Evolutionary conservation across 2,888 invertebrate species (phyloP).

Genomic region (Temnothorax ravouxi): DNA sequence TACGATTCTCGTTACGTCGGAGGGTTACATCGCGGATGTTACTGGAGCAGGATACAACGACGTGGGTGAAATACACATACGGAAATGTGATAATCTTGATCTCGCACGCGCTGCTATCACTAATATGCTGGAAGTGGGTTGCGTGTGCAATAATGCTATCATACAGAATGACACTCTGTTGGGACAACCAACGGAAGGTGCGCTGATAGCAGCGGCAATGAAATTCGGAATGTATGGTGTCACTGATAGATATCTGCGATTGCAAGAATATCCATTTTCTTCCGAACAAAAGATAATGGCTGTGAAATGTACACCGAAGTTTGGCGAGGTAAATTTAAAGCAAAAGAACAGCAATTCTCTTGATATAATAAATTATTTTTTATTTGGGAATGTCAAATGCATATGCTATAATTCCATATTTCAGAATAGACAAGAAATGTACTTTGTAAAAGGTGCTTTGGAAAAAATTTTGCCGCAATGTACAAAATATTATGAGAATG

Average conservation of each 20-base stretch:
- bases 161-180: slow-evolving; percentile 94
- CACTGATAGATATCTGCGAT: slow-evolving; percentile 92
- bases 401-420: slow-evolving; percentile 46
- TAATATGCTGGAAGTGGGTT: slow-evolving; percentile 95
- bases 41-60: slow-evolving; percentile 97
- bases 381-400: not conserved
- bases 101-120: slow-evolving; percentile 92
- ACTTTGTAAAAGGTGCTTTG: slow-evolving; percentile 98
- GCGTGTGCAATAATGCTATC: slow-evolving; percentile 98
- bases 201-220: slow-evolving; percentile 96
- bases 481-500: slow-evolving; percentile 92
- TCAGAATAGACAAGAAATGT: slow-evolving; percentile 91
- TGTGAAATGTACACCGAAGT: slow-evolving; percentile 95
- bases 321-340: slow-evolving; percentile 87
- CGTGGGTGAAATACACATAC: slow-evolving; percentile 93
- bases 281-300: slow-evolving; percentile 99
- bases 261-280: slow-evolving; percentile 97
- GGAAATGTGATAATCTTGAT: slow-evolving; percentile 92
- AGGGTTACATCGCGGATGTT: slow-evolving; percentile 96
- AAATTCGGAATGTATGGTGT: slow-evolving; percentile 96
- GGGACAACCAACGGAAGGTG: slow-evolving; percentile 99
- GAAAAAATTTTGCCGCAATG: slow-evolving; percentile 96
- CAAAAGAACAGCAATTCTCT: not conserved
- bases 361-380: not conserved
- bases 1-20: slow-evolving; percentile 96